Percentiles rank a stretch among this genome's conserved stretches.
phyloP scores from a whole-genome alignment of 2,113 vertebrate genomes.

The Oreotrochilus melanogaster region DNA sequence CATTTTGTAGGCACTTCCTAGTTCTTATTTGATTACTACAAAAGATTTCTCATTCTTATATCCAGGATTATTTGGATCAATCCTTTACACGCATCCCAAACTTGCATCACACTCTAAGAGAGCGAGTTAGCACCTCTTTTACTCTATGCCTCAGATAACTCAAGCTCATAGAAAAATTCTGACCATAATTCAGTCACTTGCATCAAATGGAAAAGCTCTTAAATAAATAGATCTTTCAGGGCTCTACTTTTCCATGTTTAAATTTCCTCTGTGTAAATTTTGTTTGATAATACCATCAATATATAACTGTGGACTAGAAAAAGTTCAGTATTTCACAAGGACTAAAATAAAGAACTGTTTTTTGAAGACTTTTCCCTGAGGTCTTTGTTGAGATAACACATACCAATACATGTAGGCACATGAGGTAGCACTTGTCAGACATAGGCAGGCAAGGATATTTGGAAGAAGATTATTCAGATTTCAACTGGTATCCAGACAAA shows the following conservation, averaged over 20 bases:
- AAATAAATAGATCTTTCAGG: neutral
- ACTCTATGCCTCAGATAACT: neutral
- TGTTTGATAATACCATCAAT: neutral
- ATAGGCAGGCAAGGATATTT: neutral
- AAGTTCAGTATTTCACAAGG: neutral
- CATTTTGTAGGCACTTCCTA: neutral
- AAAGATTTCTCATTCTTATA: neutral
- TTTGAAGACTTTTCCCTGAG: neutral
- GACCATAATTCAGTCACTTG: neutral
- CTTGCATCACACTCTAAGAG: neutral
- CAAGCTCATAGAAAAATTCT: neutral
- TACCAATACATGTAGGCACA: neutral
- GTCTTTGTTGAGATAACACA: neutral
- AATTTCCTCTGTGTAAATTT: neutral
- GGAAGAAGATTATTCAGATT: neutral
- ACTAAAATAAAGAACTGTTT: neutral
- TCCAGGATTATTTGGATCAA: neutral
- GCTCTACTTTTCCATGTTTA: neutral
- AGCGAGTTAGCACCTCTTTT: neutral
- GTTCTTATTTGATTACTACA: neutral
- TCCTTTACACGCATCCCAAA: neutral
- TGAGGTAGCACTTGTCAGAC: neutral
- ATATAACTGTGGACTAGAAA: neutral
- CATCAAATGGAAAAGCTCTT: neutral
- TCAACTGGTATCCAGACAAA: neutral